A percentile compares a stretch with the other conserved stretches of the same genome.
These are phyloP conservation scores for Erythrocercus mccallii DNA, from an alignment of 2,113 vertebrate species.

Conservation along the genomic window DNA sequence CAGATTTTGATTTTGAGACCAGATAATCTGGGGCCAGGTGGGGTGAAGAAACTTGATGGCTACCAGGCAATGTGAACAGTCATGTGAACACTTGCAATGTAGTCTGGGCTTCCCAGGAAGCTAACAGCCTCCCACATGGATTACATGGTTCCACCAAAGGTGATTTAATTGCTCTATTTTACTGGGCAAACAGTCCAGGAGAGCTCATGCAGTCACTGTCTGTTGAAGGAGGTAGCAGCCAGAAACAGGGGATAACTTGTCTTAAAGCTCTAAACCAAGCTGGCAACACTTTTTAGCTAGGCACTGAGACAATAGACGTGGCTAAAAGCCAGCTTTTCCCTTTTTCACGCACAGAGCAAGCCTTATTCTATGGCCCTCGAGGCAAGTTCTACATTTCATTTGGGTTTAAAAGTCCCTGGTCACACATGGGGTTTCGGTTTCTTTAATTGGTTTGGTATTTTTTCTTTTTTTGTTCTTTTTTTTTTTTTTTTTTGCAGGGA, in stretches of 20 bases:
- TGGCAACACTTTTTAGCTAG: neutral
- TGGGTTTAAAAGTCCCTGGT: neutral
- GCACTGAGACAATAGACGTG: neutral
- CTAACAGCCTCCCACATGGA: neutral
- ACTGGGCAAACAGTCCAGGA: neutral
- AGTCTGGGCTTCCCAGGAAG: neutral
- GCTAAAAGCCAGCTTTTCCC: neutral
- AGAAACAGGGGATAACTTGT: neutral
- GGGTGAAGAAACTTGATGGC: neutral
- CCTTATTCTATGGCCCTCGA: neutral
- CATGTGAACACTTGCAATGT: neutral
- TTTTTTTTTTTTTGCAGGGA: no score
- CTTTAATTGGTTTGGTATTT: neutral
- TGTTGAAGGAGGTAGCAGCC: neutral
- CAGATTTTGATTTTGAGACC: neutral
- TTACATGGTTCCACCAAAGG: neutral
- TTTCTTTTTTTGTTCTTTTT: neutral
- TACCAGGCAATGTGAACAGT: neutral
- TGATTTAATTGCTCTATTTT: neutral
- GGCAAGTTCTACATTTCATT: neutral
- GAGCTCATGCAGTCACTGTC: neutral
- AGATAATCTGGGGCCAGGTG: neutral
- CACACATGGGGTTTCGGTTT: fast-evolving
- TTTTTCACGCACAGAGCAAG: neutral
- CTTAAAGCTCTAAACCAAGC: neutral